These are phyloP conservation scores for Lycopodina hypogea DNA, from an alignment of 37 sponge, comb jelly and placozoan species.

Conservation along the genomic window DNA sequence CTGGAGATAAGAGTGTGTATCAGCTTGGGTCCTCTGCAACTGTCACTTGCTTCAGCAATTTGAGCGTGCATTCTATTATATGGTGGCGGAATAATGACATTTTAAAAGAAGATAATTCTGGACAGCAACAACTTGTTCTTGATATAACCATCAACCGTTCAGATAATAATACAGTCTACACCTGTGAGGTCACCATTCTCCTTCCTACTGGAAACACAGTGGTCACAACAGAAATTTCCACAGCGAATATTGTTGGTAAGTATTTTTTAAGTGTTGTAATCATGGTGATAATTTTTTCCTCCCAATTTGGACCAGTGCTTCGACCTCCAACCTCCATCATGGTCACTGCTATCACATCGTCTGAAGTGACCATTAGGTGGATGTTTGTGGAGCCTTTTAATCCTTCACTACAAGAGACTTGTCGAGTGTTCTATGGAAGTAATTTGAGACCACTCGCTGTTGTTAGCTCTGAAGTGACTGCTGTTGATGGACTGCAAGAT, in stretches of 20 bases:
- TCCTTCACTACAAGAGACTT: not conserved
- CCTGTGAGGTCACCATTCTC: not conserved
- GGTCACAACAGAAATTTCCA: not conserved
- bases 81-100: not conserved
- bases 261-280: not conserved
- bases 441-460: not conserved
- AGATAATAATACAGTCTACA: not conserved
- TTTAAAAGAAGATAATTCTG: not conserved
- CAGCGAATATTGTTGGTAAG: not conserved
- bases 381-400: not conserved
- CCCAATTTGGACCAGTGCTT: too few species aligned
- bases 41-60: not conserved
- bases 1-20: not conserved
- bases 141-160: not conserved
- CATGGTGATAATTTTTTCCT: too few species aligned
- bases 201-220: not conserved
- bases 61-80: not conserved
- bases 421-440: not conserved
- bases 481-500: not conserved
- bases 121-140: constrained; percentile 1
- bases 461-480: not conserved
- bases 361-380: constrained; percentile 1
- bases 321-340: not conserved
- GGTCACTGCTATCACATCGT: not conserved
- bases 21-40: not conserved